Percentiles rank a stretch among this genome's conserved stretches.
Conservation (phyloP, 2,888 invertebrate genomes). For the Diplazon laetatorius region DNA sequence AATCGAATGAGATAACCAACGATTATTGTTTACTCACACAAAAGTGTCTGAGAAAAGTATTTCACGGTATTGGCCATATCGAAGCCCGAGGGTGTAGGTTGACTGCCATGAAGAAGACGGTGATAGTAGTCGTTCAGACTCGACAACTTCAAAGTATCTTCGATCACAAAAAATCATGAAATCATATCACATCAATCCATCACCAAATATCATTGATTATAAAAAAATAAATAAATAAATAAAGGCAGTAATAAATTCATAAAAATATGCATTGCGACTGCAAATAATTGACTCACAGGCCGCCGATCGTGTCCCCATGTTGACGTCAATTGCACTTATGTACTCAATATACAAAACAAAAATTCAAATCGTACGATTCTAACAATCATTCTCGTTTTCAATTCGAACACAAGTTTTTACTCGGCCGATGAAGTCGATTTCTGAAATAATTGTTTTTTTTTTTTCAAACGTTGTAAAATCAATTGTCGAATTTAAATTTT, state of each 20-base stretch:
- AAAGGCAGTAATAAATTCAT: background rate
- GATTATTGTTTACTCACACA: conserved; percentile 88
- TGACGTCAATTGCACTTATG: conserved; percentile 79
- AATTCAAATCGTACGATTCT: background rate
- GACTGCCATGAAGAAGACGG: conserved; percentile 94
- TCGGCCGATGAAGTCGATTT: background rate
- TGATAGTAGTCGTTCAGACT: conserved; percentile 98
- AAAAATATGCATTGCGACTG: background rate
- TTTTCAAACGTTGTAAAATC: background rate
- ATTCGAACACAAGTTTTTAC: background rate
- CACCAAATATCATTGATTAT: too few species aligned
- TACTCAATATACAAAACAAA: conserved; percentile 32
- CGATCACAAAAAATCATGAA: too few species aligned
- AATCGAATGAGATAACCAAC: background rate
- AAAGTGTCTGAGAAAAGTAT: conserved; percentile 97
- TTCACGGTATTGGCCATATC: conserved; percentile 99
- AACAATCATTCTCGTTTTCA: conserved; percentile 7
- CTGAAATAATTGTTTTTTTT: too few species aligned
- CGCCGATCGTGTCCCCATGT: conserved; percentile 96
- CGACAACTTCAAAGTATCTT: conserved; percentile 99
- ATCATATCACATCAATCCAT: too few species aligned
- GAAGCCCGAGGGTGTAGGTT: conserved; percentile 96
- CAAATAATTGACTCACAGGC: conserved; percentile 89
- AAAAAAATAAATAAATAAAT: background rate
- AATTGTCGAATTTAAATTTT: too few species aligned